These are phyloP conservation scores for Axea sp. DNA, from an alignment of 2,888 invertebrate species.

Conservation along the genomic window DNA sequence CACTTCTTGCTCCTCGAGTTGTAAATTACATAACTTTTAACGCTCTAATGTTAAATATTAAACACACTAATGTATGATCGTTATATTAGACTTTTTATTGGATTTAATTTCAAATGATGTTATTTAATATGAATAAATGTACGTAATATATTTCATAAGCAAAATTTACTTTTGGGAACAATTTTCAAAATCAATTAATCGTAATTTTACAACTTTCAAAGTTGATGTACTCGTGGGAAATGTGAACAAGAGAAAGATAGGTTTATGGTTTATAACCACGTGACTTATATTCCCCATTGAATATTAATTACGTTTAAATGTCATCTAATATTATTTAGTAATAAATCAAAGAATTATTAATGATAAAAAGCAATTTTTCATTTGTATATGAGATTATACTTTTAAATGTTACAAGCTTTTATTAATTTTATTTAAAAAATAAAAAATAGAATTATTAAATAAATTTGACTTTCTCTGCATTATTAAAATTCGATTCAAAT, in stretches of 20 bases:
- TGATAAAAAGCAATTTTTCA: not conserved
- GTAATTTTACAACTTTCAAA: constrained; percentile 22
- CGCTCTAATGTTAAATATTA: not conserved
- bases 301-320: constrained; percentile 43
- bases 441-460: too few relatives aligned
- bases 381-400: not conserved
- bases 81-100: too few relatives aligned
- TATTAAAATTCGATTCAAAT: too few relatives aligned
- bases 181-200: constrained; percentile 33
- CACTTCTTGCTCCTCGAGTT: not conserved
- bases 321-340: constrained; percentile 33
- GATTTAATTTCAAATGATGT: too few relatives aligned
- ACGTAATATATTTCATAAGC: too few relatives aligned
- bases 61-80: not conserved
- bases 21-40: constrained; percentile 11
- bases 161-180: too few relatives aligned
- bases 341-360: constrained; percentile 28
- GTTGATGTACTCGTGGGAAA: constrained; percentile 25
- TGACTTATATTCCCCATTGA: constrained; percentile 32
- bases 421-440: too few relatives aligned
- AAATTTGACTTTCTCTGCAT: too few relatives aligned
- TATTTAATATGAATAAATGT: too few relatives aligned
- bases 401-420: too few relatives aligned
- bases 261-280: constrained; percentile 36
- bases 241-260: constrained; percentile 38